Conservation (phyloP, 2,797 vertebrate species). For the Brachymystax lenok region DNA sequence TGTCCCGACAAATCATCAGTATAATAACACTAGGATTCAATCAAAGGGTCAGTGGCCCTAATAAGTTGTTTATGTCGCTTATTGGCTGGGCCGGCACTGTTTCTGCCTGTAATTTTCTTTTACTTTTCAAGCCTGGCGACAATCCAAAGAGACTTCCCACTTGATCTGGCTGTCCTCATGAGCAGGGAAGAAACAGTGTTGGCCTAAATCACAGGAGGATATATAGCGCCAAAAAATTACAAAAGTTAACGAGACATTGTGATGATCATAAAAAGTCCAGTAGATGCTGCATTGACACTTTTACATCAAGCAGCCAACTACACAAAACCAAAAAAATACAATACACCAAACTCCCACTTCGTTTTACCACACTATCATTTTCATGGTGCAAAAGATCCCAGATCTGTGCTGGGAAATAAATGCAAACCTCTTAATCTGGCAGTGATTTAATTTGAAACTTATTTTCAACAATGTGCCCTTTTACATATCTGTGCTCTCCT, state of each 20-base stretch:
- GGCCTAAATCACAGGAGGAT: slow-evolving; percentile 39
- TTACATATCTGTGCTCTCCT: neutral
- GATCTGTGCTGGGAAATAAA: neutral
- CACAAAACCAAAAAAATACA: slow-evolving; percentile 27
- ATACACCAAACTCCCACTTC: slow-evolving; percentile 16
- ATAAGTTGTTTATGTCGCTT: neutral
- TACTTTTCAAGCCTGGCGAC: slow-evolving; percentile 6
- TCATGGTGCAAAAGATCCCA: too few species aligned
- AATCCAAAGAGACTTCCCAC: slow-evolving; percentile 17
- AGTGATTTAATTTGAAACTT: neutral
- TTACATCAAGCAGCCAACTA: slow-evolving; percentile 21
- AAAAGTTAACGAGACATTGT: slow-evolving; percentile 20
- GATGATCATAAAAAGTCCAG: slow-evolving; percentile 25
- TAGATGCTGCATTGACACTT: slow-evolving; percentile 6
- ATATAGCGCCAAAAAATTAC: slow-evolving; percentile 47
- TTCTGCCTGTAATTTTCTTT: slow-evolving; percentile 20
- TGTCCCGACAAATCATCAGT: too few species aligned
- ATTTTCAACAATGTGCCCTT: neutral
- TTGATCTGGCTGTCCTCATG: slow-evolving; percentile 15
- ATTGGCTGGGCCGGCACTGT: neutral
- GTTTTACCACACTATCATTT: slow-evolving; percentile 29
- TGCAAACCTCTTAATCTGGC: neutral
- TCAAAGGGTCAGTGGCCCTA: neutral
- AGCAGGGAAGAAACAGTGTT: neutral
- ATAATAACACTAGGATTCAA: too few species aligned